Conservation (phyloP, 2,797 vertebrate species). For the Aselliscus stoliczkanus region DNA sequence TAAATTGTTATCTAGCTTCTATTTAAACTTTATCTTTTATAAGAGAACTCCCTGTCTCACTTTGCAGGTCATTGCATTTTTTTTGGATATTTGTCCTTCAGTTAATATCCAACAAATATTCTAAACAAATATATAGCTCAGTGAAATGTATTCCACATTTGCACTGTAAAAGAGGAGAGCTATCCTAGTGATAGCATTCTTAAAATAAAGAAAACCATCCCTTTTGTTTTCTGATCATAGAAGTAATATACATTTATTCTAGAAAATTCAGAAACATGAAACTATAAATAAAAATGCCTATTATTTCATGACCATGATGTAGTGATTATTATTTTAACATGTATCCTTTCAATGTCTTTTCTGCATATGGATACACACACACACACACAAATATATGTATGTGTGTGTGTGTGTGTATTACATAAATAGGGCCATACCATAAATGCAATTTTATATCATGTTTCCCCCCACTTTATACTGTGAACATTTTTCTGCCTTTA, state of each 20-base stretch:
- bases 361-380: background rate
- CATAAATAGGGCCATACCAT: background rate
- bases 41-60: background rate
- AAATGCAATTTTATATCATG: conserved; percentile 12
- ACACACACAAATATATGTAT: background rate
- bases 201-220: background rate
- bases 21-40: background rate
- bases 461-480: background rate
- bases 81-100: background rate
- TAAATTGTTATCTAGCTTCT: background rate
- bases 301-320: background rate
- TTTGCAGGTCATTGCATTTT: background rate
- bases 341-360: background rate
- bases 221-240: conserved; percentile 18
- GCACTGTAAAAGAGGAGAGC: background rate
- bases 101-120: background rate
- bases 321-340: background rate
- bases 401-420: background rate
- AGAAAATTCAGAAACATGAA: conserved; percentile 26
- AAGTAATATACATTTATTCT: background rate
- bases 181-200: background rate
- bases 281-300: background rate
- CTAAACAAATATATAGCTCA: background rate
- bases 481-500: background rate
- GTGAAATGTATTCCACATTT: background rate